Evolutionary conservation across 2,113 vertebrate genomes (phyloP).

Genomic region (Prunella himalayana): DNA sequence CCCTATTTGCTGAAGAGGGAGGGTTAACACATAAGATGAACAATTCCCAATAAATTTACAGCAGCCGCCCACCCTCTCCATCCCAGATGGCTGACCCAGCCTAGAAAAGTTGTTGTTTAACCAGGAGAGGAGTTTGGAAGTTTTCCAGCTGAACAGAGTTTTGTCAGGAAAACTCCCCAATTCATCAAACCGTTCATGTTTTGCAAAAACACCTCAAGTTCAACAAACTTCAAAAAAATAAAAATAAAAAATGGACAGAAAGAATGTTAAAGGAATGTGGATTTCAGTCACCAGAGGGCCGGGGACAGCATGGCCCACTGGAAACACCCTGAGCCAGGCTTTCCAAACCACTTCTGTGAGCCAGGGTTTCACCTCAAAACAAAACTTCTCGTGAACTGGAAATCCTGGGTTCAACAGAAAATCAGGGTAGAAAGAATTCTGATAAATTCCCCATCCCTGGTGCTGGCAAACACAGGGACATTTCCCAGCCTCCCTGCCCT

Average conservation of each 20-base stretch:
- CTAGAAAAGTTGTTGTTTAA: conserved; percentile 49
- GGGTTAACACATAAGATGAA: conserved; percentile 2
- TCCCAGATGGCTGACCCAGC: conserved; percentile 55
- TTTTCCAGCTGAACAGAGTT: not conserved
- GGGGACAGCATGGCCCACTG: not conserved
- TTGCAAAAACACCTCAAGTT: not conserved
- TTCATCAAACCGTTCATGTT: not conserved
- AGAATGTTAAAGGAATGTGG: not conserved
- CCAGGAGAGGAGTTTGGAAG: conserved; percentile 25
- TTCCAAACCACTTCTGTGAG: not conserved
- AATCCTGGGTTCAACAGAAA: not conserved
- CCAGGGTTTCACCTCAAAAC: not conserved
- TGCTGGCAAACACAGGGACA: not conserved
- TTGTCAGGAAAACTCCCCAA: conserved; percentile 40
- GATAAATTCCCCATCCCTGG: not conserved
- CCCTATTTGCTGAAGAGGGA: not conserved
- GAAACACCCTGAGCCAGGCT: not conserved
- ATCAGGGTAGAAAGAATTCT: not conserved
- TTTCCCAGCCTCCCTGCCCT: not conserved
- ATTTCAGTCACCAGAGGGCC: not conserved
- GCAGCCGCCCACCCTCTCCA: conserved; percentile 29
- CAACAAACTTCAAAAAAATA: not conserved
- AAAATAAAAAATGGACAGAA: not conserved
- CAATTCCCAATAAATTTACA: conserved; percentile 2
- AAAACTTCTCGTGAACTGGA: not conserved